Percentiles rank a stretch among this genome's conserved stretches.
Conservation (phyloP, 1,140 invertebrate genomes). For the Limonius californicus region DNA sequence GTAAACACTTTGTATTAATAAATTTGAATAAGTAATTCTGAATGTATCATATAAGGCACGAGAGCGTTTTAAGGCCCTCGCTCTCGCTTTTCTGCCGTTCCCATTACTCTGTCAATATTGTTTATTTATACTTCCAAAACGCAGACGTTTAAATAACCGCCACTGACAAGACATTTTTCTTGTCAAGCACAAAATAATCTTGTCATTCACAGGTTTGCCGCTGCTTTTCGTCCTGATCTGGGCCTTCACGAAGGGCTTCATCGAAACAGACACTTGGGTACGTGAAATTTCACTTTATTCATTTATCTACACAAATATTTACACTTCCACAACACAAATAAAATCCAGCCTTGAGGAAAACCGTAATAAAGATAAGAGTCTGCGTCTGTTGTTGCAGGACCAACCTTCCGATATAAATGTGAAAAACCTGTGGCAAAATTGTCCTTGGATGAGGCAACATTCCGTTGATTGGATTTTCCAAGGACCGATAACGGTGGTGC, state of each 20-base stretch:
- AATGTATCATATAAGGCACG: neutral
- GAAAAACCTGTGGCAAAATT: conserved; percentile 40
- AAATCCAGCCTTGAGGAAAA: no score
- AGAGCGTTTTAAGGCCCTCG: neutral
- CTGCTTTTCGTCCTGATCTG: conserved; percentile 62
- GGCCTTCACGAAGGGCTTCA: conserved; percentile 60
- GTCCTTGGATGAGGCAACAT: conserved; percentile 67
- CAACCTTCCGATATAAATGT: conserved; percentile 17
- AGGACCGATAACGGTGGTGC: conserved; percentile 63
- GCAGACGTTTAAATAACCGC: neutral
- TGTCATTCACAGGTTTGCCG: conserved; percentile 58
- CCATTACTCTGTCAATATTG: neutral
- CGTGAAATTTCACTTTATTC: no score
- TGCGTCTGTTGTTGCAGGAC: neutral
- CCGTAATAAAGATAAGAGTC: neutral
- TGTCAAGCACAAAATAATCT: neutral
- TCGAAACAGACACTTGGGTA: conserved; percentile 9
- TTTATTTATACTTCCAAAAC: neutral
- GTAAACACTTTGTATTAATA: conserved; percentile 57
- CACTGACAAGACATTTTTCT: neutral
- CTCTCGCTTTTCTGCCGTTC: neutral
- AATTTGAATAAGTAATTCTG: neutral
- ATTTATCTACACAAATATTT: no score
- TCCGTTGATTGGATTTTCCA: conserved; percentile 77
- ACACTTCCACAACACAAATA: no score